These are phyloP conservation scores for Acanthoscelides obtectus DNA, from an alignment of 2,888 invertebrate species.

Conservation along the genomic window DNA sequence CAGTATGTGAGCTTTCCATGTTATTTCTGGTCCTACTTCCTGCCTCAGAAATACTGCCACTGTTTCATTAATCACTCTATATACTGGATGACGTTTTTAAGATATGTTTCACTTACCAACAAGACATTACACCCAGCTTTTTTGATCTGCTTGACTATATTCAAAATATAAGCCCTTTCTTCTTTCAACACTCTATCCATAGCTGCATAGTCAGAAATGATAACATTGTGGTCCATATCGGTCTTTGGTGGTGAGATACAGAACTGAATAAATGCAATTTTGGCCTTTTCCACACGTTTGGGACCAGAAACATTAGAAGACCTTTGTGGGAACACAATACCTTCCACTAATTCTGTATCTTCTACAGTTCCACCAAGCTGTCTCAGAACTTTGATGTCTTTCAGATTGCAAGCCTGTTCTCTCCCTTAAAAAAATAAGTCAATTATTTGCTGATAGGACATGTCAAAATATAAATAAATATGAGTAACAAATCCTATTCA, in stretches of 20 bases:
- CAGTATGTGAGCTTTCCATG: no score
- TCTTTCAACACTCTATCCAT: conserved; percentile 99
- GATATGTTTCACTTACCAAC: conserved; percentile 57
- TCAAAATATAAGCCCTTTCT: conserved; percentile 94
- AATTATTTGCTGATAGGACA: no score
- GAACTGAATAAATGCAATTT: conserved; percentile 98
- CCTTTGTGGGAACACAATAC: conserved; percentile 90
- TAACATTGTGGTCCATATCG: conserved; percentile 95
- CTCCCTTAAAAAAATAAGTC: conserved; percentile 42
- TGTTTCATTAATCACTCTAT: no score
- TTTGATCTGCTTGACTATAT: conserved; percentile 98
- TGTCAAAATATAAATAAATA: no score
- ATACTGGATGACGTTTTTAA: no score
- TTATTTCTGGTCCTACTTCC: no score
- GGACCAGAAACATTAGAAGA: conserved; percentile 88
- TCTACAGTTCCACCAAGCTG: conserved; percentile 96
- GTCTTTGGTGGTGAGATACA: conserved; percentile 99
- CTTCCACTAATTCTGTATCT: conserved; percentile 92
- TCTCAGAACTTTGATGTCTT: conserved; percentile 95
- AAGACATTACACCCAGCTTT: conserved; percentile 97
- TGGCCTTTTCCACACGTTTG: conserved; percentile 92
- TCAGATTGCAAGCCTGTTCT: conserved; percentile 76
- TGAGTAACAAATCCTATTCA: no score
- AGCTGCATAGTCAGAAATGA: conserved; percentile 98
- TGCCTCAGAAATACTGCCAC: no score